Evolutionary conservation across 1,140 invertebrate genomes (phyloP).

Genomic region (Cataglyphis hispanica): DNA sequence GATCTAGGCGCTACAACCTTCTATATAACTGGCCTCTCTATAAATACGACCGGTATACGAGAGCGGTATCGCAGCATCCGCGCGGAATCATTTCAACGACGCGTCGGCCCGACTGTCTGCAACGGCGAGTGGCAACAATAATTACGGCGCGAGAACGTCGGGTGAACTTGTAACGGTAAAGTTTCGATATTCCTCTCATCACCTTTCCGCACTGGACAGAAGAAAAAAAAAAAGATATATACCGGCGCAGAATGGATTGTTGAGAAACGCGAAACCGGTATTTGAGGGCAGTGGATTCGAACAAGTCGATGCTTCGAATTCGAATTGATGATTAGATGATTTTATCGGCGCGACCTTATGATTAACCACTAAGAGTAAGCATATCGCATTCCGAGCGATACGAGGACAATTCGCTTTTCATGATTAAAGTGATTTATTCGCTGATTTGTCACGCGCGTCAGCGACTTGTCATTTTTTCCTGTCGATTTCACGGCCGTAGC

Average conservation of each 20-base stretch:
- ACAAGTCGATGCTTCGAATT: neutral
- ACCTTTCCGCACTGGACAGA: slow-evolving; percentile 59
- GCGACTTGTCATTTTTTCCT: slow-evolving; percentile 17
- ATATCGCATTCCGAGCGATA: neutral
- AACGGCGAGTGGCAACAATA: slow-evolving; percentile 69
- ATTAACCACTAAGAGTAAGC: slow-evolving; percentile 33
- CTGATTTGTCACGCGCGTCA: slow-evolving; percentile 40
- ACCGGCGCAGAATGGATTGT: slow-evolving; percentile 66
- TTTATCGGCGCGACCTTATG: neutral
- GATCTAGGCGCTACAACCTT: slow-evolving; percentile 26
- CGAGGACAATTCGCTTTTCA: slow-evolving; percentile 5
- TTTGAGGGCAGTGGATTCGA: slow-evolving; percentile 15
- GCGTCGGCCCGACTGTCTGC: slow-evolving; percentile 7
- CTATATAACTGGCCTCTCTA: slow-evolving; percentile 2
- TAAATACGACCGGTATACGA: slow-evolving; percentile 48
- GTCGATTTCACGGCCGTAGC: slow-evolving; percentile 33
- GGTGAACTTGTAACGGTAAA: slow-evolving; percentile 78
- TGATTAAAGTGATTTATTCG: slow-evolving; percentile 33
- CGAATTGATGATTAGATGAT: neutral
- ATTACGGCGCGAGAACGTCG: slow-evolving; percentile 72
- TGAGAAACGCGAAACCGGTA: slow-evolving; percentile 62
- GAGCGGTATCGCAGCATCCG: slow-evolving; percentile 14
- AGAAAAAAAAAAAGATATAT: slow-evolving; percentile 54
- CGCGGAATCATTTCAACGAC: slow-evolving; percentile 15
- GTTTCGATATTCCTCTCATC: slow-evolving; percentile 74